A percentile compares a stretch with the other conserved stretches of the same genome.
phyloP scores from a whole-genome alignment of 2,797 vertebrate genomes.

The Macrochelys suwanniensis region DNA sequence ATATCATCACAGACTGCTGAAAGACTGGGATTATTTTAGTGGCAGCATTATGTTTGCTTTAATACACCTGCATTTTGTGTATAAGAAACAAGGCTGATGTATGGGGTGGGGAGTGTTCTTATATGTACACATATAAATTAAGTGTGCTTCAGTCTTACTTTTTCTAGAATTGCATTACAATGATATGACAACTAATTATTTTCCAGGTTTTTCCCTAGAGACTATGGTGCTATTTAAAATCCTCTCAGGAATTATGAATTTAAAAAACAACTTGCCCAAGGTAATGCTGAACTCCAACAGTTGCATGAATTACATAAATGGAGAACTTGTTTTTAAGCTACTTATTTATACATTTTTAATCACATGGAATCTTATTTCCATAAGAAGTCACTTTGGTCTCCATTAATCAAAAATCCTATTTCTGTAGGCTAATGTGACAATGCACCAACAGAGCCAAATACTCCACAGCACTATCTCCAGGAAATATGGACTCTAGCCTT shows the following conservation, averaged over 20 bases:
- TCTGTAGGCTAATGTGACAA: too few relatives aligned
- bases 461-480: background rate
- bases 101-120: background rate
- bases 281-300: background rate
- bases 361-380: background rate
- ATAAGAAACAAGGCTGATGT: accelerated
- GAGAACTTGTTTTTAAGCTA: background rate
- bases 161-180: background rate
- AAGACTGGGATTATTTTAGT: too few relatives aligned
- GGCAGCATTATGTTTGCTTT: accelerated
- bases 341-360: background rate
- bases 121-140: accelerated
- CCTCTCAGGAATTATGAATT: background rate
- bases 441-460: background rate
- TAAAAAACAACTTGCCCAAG: background rate
- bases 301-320: background rate
- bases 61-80: background rate
- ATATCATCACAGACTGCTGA: accelerated
- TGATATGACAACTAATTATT: background rate
- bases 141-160: background rate
- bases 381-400: background rate
- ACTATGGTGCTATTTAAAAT: background rate
- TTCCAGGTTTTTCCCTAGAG: background rate
- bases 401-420: background rate
- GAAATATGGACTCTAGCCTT: background rate